Percentiles rank a stretch among this genome's conserved stretches.
Evolutionary conservation across 2,113 vertebrate species (phyloP).

Genomic region (Limnothrissa miodon): DNA sequence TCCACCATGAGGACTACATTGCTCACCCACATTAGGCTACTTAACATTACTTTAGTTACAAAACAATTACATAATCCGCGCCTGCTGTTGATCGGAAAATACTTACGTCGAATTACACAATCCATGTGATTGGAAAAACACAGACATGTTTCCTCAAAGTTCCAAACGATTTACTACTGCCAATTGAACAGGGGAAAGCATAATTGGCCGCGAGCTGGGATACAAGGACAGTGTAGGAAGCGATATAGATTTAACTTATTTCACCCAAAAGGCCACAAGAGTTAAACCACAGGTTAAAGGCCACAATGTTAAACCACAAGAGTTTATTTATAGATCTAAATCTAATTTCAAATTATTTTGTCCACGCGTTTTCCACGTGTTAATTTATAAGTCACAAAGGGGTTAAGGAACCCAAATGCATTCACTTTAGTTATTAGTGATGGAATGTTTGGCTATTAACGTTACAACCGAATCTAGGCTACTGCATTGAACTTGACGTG

Average conservation of each 20-base stretch:
- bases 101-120: slow-evolving; percentile 14
- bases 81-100: not conserved
- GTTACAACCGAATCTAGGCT: not conserved
- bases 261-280: not conserved
- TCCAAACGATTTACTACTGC: not conserved
- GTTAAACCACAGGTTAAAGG: not conserved
- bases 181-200: not conserved
- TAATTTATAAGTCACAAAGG: not conserved
- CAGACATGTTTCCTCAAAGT: not conserved
- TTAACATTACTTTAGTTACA: not conserved
- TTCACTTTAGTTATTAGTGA: not conserved
- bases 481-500: not conserved
- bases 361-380: no score
- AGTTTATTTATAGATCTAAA: not conserved
- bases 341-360: no score
- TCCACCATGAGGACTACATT: not conserved
- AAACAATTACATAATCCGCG: not conserved
- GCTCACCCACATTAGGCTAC: not conserved
- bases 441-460: no score
- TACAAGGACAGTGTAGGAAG: not conserved
- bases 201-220: not conserved
- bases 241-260: not conserved
- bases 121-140: not conserved
- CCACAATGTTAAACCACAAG: not conserved
- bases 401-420: not conserved